These are phyloP conservation scores for Todiramphus saurophagus DNA, from an alignment of 2,113 vertebrate species.

Conservation along the genomic window DNA sequence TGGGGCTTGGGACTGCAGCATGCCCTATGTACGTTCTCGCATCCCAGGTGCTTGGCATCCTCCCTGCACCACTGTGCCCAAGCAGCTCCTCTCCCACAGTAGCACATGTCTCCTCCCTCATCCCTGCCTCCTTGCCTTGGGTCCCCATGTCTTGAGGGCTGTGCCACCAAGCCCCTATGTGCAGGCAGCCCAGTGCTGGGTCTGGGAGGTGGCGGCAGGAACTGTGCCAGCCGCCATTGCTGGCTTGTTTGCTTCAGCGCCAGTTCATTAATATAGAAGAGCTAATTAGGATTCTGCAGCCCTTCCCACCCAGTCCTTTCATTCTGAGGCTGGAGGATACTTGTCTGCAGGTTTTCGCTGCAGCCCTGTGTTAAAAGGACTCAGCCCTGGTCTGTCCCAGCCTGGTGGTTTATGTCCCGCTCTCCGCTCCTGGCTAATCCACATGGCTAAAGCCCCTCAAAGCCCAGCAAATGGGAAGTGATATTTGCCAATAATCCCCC, in stretches of 20 bases:
- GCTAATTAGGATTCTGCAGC: conserved; percentile 58
- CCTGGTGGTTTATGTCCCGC: neutral
- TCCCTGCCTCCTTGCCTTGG: neutral
- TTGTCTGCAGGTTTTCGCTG: neutral
- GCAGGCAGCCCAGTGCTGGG: rapidly evolving
- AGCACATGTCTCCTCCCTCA: too few species aligned
- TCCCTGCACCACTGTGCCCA: neutral
- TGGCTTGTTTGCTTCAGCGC: neutral
- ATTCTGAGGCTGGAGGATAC: neutral
- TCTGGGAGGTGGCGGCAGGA: neutral
- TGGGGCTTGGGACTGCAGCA: rapidly evolving
- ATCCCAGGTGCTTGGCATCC: neutral
- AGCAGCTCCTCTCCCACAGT: neutral
- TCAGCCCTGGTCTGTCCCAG: neutral
- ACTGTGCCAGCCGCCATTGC: neutral
- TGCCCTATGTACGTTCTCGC: rapidly evolving
- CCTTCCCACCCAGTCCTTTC: neutral
- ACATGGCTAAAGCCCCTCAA: conserved; percentile 21
- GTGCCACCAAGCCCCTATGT: neutral
- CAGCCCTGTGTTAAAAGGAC: neutral
- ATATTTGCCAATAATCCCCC: conserved; percentile 65
- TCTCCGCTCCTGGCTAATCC: neutral
- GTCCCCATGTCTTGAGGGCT: neutral
- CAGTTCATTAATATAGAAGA: conserved; percentile 36
- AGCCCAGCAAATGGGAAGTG: conserved; percentile 37